Conservation (phyloP, 2,797 vertebrate genomes). For the Siniperca undulata region DNA sequence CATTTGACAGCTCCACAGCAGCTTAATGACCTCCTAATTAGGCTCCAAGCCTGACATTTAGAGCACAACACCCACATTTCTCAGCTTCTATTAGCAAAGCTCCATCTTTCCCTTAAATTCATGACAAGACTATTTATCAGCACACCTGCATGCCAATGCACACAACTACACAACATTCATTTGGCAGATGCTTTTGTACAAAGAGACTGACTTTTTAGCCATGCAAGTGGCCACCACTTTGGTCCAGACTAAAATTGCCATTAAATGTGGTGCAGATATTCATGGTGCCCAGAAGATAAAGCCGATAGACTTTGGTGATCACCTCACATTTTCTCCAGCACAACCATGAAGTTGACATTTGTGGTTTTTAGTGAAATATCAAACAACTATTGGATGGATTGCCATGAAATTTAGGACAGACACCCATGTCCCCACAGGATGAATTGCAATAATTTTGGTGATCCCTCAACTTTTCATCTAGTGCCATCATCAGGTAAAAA, state of each 20-base stretch:
- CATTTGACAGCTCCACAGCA: slow-evolving; percentile 54
- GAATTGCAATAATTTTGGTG: too few species aligned
- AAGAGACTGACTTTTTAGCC: neutral
- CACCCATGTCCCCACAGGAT: neutral
- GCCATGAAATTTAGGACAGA: neutral
- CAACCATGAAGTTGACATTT: neutral
- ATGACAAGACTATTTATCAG: slow-evolving; percentile 48
- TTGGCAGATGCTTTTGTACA: neutral
- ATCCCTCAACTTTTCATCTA: neutral
- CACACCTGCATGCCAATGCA: slow-evolving; percentile 34
- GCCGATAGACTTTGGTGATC: neutral
- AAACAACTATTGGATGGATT: neutral
- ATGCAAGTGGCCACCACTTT: neutral
- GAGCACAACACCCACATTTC: slow-evolving; percentile 33
- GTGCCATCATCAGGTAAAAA: neutral
- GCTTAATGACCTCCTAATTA: slow-evolving; percentile 66
- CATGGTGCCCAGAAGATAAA: too few species aligned
- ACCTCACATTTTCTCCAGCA: neutral
- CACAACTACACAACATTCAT: neutral
- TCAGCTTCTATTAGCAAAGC: slow-evolving; percentile 52
- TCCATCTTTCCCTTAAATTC: slow-evolving; percentile 32
- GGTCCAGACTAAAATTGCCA: neutral
- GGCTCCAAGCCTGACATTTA: slow-evolving; percentile 54
- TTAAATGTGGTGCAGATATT: neutral
- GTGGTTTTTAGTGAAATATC: neutral